A percentile compares a stretch with the other conserved stretches of the same genome.
Evolutionary conservation across 1,140 invertebrate species (phyloP).

Genomic region (Bicyclus anynana): DNA sequence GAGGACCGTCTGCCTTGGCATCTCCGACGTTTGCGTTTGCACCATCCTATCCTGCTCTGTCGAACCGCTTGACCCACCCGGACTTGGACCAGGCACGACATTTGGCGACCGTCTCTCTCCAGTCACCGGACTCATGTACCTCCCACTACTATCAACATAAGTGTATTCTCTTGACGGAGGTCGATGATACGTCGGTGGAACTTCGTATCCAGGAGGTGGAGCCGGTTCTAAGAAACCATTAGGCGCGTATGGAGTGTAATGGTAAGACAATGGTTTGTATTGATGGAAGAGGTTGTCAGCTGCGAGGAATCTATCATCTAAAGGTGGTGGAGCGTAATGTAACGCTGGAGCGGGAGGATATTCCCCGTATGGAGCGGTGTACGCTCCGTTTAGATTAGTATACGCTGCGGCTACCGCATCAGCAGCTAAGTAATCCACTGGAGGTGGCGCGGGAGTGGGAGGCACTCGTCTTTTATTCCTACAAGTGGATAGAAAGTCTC

Average conservation of each 20-base stretch:
- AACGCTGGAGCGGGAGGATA: constrained; percentile 79
- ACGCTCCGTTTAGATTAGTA: constrained; percentile 89
- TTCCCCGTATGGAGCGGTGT: constrained; percentile 81
- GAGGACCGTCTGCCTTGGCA: constrained; percentile 88
- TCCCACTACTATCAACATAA: constrained; percentile 67
- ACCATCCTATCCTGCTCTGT: constrained; percentile 57
- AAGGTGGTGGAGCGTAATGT: constrained; percentile 84
- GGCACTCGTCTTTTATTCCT: constrained; percentile 91
- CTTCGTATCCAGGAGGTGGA: constrained; percentile 73
- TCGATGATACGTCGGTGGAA: constrained; percentile 58
- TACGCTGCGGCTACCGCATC: constrained; percentile 86
- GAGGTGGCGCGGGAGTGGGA: constrained; percentile 68
- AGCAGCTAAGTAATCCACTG: constrained; percentile 72
- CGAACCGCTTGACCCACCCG: constrained; percentile 58
- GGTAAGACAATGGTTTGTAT: constrained; percentile 88
- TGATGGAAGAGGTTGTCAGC: constrained; percentile 92
- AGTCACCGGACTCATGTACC: constrained; percentile 67
- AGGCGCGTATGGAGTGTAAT: constrained; percentile 82
- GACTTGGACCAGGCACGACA: constrained; percentile 67
- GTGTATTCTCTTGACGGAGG: constrained; percentile 77
- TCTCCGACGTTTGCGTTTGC: constrained; percentile 78
- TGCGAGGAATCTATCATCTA: constrained; percentile 86
- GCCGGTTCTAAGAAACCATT: constrained; percentile 88
- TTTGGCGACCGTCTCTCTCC: constrained; percentile 75
- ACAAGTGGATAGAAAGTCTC: constrained; percentile 95